phyloP scores from a whole-genome alignment of 2,797 vertebrate species.

The Rhinatrema bivittatum region DNA sequence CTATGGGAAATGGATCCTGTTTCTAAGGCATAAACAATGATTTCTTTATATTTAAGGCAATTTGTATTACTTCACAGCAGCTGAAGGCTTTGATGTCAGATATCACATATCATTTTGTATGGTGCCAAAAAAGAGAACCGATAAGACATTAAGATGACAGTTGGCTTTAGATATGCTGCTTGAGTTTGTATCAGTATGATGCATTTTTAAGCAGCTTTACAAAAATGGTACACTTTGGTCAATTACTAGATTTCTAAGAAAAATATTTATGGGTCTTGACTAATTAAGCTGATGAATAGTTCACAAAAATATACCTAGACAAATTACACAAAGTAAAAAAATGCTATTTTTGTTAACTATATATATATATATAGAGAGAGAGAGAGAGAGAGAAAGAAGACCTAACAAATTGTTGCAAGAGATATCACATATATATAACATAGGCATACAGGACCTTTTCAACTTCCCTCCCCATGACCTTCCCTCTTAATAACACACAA shows the following conservation, averaged over 20 bases:
- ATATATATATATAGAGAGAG: too few relatives aligned
- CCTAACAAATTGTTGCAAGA: too few relatives aligned
- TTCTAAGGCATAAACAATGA: conserved; percentile 30
- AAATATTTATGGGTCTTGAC: conserved; percentile 32
- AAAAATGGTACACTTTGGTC: conserved; percentile 30
- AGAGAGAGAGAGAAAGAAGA: too few relatives aligned
- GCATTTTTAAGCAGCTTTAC: conserved; percentile 38
- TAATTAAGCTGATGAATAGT: conserved; percentile 24
- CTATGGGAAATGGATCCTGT: conserved; percentile 32
- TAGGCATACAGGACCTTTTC: too few relatives aligned
- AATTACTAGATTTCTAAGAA: conserved; percentile 25
- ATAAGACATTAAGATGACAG: conserved; percentile 37
- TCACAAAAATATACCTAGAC: conserved; percentile 25
- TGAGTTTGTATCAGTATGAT: conserved; percentile 17
- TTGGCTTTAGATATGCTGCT: conserved; percentile 14
- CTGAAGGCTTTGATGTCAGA: conserved; percentile 39
- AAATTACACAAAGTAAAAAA: too few relatives aligned
- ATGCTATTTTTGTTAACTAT: too few relatives aligned
- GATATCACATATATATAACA: too few relatives aligned
- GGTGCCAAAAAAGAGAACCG: conserved; percentile 25
- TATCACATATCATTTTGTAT: conserved; percentile 28
- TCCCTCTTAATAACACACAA: too few relatives aligned
- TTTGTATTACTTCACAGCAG: conserved; percentile 10
- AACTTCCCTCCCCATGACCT: too few relatives aligned
- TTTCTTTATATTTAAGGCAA: conserved; percentile 36